A percentile compares a stretch with the other conserved stretches of the same genome.
phyloP scores from a whole-genome alignment of 2,113 vertebrate genomes.

The Pleuronectes platessa region DNA sequence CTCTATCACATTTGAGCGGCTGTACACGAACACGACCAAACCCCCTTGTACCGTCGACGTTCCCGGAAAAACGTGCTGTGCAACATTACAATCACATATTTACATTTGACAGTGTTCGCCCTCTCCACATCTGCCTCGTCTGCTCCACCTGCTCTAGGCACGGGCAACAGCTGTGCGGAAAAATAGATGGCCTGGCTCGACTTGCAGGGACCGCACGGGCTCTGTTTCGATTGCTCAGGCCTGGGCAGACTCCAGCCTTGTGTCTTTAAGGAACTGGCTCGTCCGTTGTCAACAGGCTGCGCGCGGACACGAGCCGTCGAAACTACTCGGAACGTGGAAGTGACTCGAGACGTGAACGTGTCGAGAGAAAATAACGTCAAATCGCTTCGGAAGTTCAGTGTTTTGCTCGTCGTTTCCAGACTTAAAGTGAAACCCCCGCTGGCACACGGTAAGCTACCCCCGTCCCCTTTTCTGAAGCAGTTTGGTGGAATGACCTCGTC shows the following conservation, averaged over 20 bases:
- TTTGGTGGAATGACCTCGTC: neutral
- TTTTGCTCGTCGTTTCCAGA: neutral
- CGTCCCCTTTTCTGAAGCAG: neutral
- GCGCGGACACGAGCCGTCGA: constrained; percentile 7
- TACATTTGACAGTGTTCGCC: constrained; percentile 56
- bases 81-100: constrained; percentile 24
- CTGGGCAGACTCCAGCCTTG: constrained; percentile 47
- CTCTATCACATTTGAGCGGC: no score
- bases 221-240: constrained; percentile 61
- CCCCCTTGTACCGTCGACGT: no score
- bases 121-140: constrained; percentile 44
- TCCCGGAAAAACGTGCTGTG: neutral
- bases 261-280: constrained; percentile 71
- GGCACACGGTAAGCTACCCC: constrained; percentile 55
- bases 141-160: constrained; percentile 32
- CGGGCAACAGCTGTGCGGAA: neutral
- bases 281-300: constrained; percentile 74
- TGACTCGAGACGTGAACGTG: constrained; percentile 5
- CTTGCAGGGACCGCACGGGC: neutral
- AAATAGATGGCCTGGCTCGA: constrained; percentile 27
- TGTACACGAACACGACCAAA: no score
- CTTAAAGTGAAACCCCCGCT: constrained; percentile 29
- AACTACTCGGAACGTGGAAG: constrained; percentile 46
- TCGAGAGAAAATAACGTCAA: neutral
- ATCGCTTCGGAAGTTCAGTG: neutral